These are phyloP conservation scores for Cottus gobio DNA, from an alignment of 2,113 vertebrate genomes.

Conservation along the genomic window DNA sequence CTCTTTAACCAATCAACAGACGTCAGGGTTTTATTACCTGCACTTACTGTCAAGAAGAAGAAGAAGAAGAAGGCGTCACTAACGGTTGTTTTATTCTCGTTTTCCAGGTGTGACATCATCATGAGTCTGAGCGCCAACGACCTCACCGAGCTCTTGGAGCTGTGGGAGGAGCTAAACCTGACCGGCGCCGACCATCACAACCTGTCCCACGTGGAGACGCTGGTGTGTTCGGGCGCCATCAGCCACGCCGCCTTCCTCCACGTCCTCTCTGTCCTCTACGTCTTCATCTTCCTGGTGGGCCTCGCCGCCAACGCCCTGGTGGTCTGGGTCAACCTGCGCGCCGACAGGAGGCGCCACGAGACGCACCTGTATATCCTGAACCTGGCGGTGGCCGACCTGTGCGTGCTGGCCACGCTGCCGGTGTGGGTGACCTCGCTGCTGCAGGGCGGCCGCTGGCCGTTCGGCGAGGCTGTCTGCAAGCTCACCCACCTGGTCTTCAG, in stretches of 20 bases:
- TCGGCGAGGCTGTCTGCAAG: constrained; percentile 90
- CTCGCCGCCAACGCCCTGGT: constrained; percentile 89
- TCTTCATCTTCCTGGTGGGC: constrained; percentile 93
- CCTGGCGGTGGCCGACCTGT: constrained; percentile 91
- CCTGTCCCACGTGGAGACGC: constrained; percentile 83
- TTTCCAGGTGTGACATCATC: constrained; percentile 6
- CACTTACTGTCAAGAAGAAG: no score
- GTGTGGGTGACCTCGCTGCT: constrained; percentile 90
- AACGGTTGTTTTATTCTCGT: background rate
- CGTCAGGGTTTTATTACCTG: background rate
- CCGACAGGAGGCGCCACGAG: constrained; percentile 82
- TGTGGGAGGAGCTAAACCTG: constrained; percentile 87
- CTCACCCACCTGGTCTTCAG: constrained; percentile 91
- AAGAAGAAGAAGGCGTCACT: background rate
- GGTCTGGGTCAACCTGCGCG: constrained; percentile 90
- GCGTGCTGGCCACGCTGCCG: constrained; percentile 90
- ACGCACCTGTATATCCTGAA: constrained; percentile 93
- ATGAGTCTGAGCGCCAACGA: constrained; percentile 73
- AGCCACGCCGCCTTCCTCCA: constrained; percentile 85
- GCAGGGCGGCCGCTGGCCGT: constrained; percentile 90
- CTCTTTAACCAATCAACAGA: background rate
- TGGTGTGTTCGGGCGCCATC: constrained; percentile 82
- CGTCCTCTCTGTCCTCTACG: constrained; percentile 86
- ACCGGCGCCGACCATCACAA: constrained; percentile 74
- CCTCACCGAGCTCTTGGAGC: constrained; percentile 81